phyloP scores from a whole-genome alignment of 2,888 invertebrate genomes.

The Cheilosia vernalis region DNA sequence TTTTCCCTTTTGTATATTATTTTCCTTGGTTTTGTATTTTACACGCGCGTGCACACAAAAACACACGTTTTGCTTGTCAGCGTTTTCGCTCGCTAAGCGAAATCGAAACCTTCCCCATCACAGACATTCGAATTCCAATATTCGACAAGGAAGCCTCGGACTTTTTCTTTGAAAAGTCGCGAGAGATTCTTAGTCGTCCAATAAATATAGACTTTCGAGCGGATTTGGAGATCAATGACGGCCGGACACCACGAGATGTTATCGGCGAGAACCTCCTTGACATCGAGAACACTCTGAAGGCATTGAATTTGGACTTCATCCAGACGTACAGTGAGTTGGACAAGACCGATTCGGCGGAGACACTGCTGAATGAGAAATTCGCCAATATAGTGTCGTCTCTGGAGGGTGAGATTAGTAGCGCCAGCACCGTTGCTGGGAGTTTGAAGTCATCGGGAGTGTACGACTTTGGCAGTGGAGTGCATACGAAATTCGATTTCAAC shows the following conservation, averaged over 20 bases:
- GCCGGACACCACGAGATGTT: constrained; percentile 79
- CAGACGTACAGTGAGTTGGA: constrained; percentile 83
- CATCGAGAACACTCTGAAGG: constrained; percentile 83
- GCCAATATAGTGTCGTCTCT: constrained; percentile 80
- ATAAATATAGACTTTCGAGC: constrained; percentile 80
- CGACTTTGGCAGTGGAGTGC: constrained; percentile 81
- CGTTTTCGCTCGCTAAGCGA: constrained; percentile 85
- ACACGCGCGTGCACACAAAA: constrained; percentile 6
- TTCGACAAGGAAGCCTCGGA: constrained; percentile 90
- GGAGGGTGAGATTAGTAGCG: constrained; percentile 82
- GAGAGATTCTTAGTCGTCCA: constrained; percentile 87
- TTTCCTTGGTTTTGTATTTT: constrained; percentile 41
- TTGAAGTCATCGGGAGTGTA: constrained; percentile 81
- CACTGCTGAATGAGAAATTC: constrained; percentile 82
- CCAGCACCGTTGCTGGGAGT: constrained; percentile 78
- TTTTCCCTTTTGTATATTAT: constrained; percentile 54
- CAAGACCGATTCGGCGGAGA: constrained; percentile 83
- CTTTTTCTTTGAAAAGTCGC: constrained; percentile 89
- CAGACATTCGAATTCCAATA: constrained; percentile 85
- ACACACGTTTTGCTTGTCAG: constrained; percentile 77
- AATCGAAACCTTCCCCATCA: constrained; percentile 83
- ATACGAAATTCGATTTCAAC: constrained; percentile 81
- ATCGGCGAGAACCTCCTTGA: constrained; percentile 83
- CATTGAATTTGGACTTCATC: constrained; percentile 83
- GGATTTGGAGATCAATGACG: constrained; percentile 66